A percentile compares a stretch with the other conserved stretches of the same genome.
Conservation (phyloP, 2,113 vertebrate genomes). For the Chinchilla lanigera region DNA sequence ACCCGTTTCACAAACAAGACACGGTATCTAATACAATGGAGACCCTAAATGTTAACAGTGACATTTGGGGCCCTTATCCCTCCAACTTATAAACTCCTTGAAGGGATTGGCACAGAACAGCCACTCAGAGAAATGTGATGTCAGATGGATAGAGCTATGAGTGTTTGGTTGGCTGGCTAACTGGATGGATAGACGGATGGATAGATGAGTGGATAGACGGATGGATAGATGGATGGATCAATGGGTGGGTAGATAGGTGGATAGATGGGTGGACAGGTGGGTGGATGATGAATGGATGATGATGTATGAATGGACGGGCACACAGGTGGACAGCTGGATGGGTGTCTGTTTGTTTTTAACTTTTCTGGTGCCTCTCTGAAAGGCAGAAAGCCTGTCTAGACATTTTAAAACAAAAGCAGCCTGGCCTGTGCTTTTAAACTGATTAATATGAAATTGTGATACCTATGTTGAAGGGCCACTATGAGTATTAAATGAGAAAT, state of each 20-base stretch:
- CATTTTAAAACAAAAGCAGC: slow-evolving; percentile 28
- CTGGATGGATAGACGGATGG: neutral
- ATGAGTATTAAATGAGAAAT: neutral
- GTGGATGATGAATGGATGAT: too few species aligned
- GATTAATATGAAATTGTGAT: neutral
- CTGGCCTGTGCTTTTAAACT: slow-evolving; percentile 48
- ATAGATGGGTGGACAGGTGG: too few species aligned
- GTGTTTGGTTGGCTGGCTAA: neutral
- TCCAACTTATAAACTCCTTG: neutral
- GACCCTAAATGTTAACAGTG: neutral
- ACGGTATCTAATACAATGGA: neutral
- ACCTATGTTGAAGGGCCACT: neutral
- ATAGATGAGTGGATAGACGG: neutral
- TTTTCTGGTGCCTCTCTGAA: neutral
- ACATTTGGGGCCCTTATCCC: neutral
- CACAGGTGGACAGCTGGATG: fast-evolving
- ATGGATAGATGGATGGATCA: too few species aligned
- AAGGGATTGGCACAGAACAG: neutral
- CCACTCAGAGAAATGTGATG: neutral
- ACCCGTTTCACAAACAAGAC: neutral
- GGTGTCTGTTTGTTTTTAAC: neutral
- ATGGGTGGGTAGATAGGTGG: too few species aligned
- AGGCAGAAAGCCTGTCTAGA: neutral
- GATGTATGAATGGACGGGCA: too few species aligned
- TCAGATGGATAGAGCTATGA: neutral